These are phyloP conservation scores for Uloborus diversus DNA, from an alignment of 1,140 invertebrate species.

Conservation along the genomic window DNA sequence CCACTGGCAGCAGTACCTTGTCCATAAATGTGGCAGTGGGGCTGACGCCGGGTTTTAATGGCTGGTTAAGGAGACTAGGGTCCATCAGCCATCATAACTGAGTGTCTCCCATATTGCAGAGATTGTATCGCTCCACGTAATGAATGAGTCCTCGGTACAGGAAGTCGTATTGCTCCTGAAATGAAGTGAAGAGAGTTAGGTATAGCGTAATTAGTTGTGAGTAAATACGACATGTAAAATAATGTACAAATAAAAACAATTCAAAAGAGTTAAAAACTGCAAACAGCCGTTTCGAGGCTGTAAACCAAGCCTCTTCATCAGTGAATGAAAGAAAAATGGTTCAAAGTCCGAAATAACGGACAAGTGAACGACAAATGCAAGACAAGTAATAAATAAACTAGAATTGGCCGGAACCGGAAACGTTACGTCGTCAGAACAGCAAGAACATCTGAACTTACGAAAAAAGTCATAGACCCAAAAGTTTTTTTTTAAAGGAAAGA, in stretches of 20 bases:
- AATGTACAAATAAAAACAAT: neutral
- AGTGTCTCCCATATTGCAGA: slow-evolving; percentile 61
- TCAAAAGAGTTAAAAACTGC: neutral
- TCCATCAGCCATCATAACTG: slow-evolving; percentile 57
- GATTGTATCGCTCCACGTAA: slow-evolving; percentile 75
- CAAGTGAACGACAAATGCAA: too few relatives aligned
- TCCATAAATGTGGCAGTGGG: slow-evolving; percentile 36
- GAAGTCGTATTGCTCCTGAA: slow-evolving; percentile 91
- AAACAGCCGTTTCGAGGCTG: neutral
- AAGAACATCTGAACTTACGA: neutral
- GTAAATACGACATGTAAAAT: too few relatives aligned
- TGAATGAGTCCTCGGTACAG: slow-evolving; percentile 88
- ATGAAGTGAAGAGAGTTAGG: slow-evolving; percentile 49
- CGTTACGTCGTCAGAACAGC: too few relatives aligned
- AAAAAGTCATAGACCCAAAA: neutral
- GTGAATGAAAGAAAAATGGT: too few relatives aligned
- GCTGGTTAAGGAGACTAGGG: slow-evolving; percentile 15
- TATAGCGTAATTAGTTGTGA: neutral
- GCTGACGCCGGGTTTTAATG: slow-evolving; percentile 5
- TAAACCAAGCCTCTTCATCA: too few relatives aligned
- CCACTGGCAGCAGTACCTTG: neutral
- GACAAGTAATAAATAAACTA: too few relatives aligned
- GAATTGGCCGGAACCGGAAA: too few relatives aligned
- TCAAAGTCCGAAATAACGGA: too few relatives aligned
- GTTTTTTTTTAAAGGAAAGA: too few relatives aligned